Percentiles rank a stretch among this genome's conserved stretches.
These are phyloP conservation scores for Artemisiospiza belli DNA, from an alignment of 2,113 vertebrate genomes.

Conservation along the genomic window DNA sequence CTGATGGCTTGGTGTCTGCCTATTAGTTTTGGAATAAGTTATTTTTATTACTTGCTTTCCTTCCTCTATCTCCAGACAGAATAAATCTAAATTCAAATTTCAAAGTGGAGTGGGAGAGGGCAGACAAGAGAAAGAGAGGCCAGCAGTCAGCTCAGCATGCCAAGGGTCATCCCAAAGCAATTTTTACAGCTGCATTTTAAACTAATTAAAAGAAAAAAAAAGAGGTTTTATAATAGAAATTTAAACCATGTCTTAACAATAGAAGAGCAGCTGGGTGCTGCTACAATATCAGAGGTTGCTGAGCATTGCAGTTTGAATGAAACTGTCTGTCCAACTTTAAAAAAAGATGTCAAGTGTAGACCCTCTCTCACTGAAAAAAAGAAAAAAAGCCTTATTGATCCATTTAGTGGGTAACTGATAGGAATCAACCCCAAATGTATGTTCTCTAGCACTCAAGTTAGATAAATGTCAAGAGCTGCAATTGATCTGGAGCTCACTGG, in stretches of 20 bases:
- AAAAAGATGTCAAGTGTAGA: conserved; percentile 2
- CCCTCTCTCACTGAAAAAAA: not conserved
- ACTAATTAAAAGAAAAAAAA: not conserved
- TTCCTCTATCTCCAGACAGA: not conserved
- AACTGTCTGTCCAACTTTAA: conserved; percentile 7
- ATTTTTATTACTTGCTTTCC: not conserved
- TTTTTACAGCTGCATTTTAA: conserved; percentile 45
- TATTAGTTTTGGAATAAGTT: conserved; percentile 16
- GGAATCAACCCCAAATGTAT: not conserved
- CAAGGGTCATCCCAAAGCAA: conserved; percentile 15
- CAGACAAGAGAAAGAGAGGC: not conserved
- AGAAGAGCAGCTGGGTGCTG: conserved; percentile 22
- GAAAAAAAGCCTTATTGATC: conserved; percentile 15
- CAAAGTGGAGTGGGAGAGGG: not conserved
- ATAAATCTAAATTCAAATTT: conserved; percentile 45
- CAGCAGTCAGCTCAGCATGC: not conserved
- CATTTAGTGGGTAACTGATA: conserved; percentile 40
- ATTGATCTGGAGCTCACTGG: conserved; percentile 23
- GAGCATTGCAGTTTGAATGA: not conserved
- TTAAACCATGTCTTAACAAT: not conserved
- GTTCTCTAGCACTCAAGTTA: conserved; percentile 9
- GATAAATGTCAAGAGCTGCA: conserved; percentile 34
- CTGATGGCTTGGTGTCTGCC: not conserved
- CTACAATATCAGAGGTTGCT: conserved; percentile 8
- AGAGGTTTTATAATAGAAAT: not conserved